These are phyloP conservation scores for Drosophila murphyi DNA, from an alignment of 1,140 invertebrate genomes.

Conservation along the genomic window DNA sequence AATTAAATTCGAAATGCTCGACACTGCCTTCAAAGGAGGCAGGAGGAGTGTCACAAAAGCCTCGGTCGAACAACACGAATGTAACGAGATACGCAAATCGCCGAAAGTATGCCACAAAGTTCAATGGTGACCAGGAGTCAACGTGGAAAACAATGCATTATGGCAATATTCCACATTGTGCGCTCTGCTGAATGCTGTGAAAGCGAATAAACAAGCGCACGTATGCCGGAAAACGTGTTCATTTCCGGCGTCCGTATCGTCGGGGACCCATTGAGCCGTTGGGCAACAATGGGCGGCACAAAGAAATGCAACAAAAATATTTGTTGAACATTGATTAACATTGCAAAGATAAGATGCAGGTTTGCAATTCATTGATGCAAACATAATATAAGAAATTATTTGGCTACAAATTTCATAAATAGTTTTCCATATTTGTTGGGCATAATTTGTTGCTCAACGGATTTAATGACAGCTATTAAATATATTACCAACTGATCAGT, in stretches of 20 bases:
- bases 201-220: constrained; percentile 28
- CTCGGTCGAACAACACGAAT: not conserved
- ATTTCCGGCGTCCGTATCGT: constrained; percentile 82
- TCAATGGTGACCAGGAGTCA: constrained; percentile 3
- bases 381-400: too few relatives aligned
- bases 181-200: not conserved
- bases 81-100: constrained; percentile 15
- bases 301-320: not conserved
- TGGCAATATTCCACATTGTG: constrained; percentile 9
- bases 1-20: not conserved
- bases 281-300: not conserved
- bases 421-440: too few relatives aligned
- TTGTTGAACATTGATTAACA: too few relatives aligned
- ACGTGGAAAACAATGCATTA: constrained; percentile 20
- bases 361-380: too few relatives aligned
- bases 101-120: constrained; percentile 17
- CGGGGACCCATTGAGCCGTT: constrained; percentile 37
- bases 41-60: too few relatives aligned
- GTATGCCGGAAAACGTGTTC: constrained; percentile 80
- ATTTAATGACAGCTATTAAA: not conserved
- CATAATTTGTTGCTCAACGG: not conserved
- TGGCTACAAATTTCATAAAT: too few relatives aligned
- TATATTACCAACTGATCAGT: too few relatives aligned
- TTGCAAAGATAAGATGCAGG: too few relatives aligned
- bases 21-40: not conserved